Base-by-base conservation (phyloP, 2,888 invertebrate species). In the Aromia moschata region DNA sequence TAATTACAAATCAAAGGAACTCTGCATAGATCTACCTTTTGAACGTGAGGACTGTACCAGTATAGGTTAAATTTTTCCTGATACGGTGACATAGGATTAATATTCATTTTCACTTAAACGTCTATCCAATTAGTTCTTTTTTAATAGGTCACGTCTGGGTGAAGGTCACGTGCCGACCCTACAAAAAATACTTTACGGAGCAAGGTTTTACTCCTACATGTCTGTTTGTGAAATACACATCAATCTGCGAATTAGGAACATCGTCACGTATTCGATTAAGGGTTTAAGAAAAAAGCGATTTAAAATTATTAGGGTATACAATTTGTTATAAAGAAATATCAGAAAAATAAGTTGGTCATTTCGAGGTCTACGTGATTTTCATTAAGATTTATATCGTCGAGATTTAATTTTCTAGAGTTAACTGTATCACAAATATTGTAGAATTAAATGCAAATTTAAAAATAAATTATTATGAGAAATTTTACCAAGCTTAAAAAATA, bases 181-280 rank as follows among this genome's bases (percentile, higher is more conserved):
- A 17, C 33, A 33, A 31, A 33, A 37, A 46, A 47, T 17, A 47
- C 31, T 33, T 18, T 18, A 2, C 16, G 16, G 15, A 14, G 33
- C n/a, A 30, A 46, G 17, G 17, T 47, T 47, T 20, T 47, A n/a
- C 11, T 33, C 14, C 18, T 12, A 33, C 12, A 16, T 12, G 15
- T 45, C 16, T 47, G 36, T 37, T 33, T 47, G 36, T 47, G 37
- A 37, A 47, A 47, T n/a, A n/a, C 31, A 47, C 43, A 43, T 20
- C 36, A 37, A 47, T 47, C 47, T 18, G 11, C 4, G 20, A 37
- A 47, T 47, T 47, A 47, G 18, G 11, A 47, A 17, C 36, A 18
- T 18, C 47, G 47, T 47, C 47, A 47, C 47, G 47, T 47, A 37
- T 47, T 47, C 47, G 47, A 47, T 47, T 47, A 47, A 20, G 47